Percentiles rank a stretch among this genome's conserved stretches.
Conservation (phyloP, 2,888 invertebrate genomes). For the Luperina nickerlii region DNA sequence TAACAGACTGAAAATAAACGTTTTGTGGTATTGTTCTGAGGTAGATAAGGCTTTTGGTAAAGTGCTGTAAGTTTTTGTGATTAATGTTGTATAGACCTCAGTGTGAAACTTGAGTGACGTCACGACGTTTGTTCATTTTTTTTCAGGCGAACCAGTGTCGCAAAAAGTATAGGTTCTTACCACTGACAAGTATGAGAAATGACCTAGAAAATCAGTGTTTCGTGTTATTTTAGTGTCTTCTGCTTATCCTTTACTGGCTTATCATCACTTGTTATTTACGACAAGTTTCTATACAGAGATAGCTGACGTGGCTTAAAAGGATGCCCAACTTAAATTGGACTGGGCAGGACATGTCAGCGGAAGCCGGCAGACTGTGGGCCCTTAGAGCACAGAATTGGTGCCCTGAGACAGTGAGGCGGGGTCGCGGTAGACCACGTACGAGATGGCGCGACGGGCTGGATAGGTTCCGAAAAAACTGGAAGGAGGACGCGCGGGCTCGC, state of each 20-base stretch:
- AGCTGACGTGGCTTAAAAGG: too few species aligned
- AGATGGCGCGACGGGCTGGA: too few species aligned
- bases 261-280: too few species aligned
- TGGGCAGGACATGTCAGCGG: too few species aligned
- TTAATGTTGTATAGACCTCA: not conserved
- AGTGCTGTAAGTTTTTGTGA: not conserved
- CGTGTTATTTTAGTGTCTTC: not conserved
- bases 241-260: not conserved
- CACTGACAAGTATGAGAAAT: not conserved
- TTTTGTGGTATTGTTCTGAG: not conserved
- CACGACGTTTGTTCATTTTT: not conserved
- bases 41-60: not conserved
- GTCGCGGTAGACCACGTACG: too few species aligned
- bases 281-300: too few species aligned
- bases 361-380: too few species aligned
- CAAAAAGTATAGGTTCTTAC: not conserved
- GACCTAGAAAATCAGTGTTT: not conserved
- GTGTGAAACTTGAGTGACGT: not conserved
- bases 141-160: not conserved
- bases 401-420: too few species aligned
- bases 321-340: too few species aligned
- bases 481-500: too few species aligned
- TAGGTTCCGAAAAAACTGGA: too few species aligned
- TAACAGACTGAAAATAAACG: constrained; percentile 14
- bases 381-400: too few species aligned